Base-by-base conservation (phyloP, 2,113 vertebrate genomes). In the Fukomys damarensis region DNA sequence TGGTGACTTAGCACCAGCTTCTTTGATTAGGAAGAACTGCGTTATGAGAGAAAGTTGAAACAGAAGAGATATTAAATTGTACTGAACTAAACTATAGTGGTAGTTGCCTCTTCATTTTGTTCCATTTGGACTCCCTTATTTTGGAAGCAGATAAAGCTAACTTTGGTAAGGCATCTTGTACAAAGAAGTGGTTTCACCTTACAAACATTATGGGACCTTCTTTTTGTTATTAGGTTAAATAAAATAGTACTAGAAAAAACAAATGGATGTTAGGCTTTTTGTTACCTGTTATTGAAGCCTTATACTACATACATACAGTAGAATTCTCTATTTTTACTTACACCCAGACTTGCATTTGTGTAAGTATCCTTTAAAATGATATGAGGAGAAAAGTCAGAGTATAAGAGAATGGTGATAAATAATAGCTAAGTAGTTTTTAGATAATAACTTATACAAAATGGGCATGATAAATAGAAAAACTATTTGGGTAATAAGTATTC, bases 301-400 rank as follows among this genome's bases (percentile, higher is more conserved):
- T 32, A 91, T 93, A 72, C 32, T 87, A 17, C 43, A 85, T 86
- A 46, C 30, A 35, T 89, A 56, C 41, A 93, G 32, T 94, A 81
- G 59, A 93, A 89, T 95, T 96, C 92, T 41, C 61, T 93, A 35
- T 83, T 94, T 94, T 86, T 88, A 58, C 93, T 90, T 85, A 95
- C 92, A 46, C 8, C 89, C 84, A 84, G 65, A 63, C 59, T 93
- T 82, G n/a, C 76, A 70, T 32, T 93, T 86, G 10, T 22, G 5
- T 81, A 90, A 92, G 63, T 89, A 43, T 7, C 38, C 59, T 94
- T 96, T 94, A 94, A 93, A 96, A 76, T 95, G 35, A 52, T 79
- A 17, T 79, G 76, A 41, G n/a, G 66, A 74, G 41, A 86, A 95
- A 95, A 83, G 19, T 72, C 43, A 74, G 30, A 89, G 58, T 70